Percentiles rank a stretch among this genome's conserved stretches.
Evolutionary conservation across 2,888 invertebrate genomes (phyloP).

Genomic region (Suillia variegata): DNA sequence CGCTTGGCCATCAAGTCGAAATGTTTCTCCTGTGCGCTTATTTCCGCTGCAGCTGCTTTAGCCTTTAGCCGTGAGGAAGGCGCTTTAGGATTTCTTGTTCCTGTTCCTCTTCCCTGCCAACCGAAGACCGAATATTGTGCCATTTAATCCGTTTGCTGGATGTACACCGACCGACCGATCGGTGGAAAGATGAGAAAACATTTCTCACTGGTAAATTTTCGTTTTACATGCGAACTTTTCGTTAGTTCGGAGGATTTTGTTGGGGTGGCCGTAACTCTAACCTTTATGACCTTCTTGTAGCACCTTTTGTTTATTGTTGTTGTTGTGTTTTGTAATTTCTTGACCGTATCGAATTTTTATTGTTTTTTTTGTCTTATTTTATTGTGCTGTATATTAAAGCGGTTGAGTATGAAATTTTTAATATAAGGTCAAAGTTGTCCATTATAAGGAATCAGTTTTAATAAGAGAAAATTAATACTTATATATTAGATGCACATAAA

Average conservation of each 20-base stretch:
- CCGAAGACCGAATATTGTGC: background rate
- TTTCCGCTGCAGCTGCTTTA: background rate
- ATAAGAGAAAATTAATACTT: no score
- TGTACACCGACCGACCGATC: background rate
- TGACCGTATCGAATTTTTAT: slow-evolving; percentile 15
- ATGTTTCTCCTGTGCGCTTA: no score
- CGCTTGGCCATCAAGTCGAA: slow-evolving; percentile 34
- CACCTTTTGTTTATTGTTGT: no score
- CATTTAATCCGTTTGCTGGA: slow-evolving; percentile 10
- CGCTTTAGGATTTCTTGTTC: background rate
- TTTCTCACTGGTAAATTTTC: background rate
- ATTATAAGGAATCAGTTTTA: no score
- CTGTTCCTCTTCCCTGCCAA: slow-evolving; percentile 10
- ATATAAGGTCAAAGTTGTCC: no score
- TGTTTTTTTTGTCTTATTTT: background rate
- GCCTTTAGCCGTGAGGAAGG: background rate
- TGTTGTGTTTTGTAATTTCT: background rate
- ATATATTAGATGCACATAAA: no score
- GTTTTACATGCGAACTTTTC: background rate
- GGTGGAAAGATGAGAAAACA: no score
- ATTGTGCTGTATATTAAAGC: background rate
- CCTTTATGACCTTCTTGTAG: no score
- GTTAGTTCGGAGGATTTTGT: background rate
- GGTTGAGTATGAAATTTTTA: no score
- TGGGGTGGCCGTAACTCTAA: no score